Conservation (phyloP, 2,888 invertebrate species). For the Phragmatobia fuliginosa region DNA sequence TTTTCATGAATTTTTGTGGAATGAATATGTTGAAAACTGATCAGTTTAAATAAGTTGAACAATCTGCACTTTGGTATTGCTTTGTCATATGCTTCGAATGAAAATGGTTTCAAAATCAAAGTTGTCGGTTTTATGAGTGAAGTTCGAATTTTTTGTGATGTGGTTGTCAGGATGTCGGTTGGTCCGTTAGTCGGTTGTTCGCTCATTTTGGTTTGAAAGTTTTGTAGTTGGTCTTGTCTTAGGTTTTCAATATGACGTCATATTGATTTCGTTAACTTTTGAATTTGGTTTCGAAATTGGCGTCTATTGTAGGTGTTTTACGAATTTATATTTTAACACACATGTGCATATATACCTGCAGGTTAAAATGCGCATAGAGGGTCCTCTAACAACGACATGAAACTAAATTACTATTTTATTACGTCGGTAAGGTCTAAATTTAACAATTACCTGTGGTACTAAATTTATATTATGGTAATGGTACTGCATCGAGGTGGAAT, state of each 20-base stretch:
- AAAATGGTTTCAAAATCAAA: background rate
- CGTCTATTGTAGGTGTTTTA: background rate
- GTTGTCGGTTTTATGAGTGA: background rate
- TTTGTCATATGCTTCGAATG: background rate
- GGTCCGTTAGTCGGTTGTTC: background rate
- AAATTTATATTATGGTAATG: background rate
- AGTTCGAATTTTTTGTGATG: background rate
- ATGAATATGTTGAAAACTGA: slow-evolving; percentile 22
- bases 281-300: slow-evolving; percentile 9
- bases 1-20: slow-evolving; percentile 7
- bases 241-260: slow-evolving; percentile 26
- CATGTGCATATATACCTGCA: slow-evolving; percentile 3
- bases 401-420: background rate
- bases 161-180: background rate
- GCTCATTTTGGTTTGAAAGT: slow-evolving; percentile 8
- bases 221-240: slow-evolving; percentile 10
- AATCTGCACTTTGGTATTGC: slow-evolving; percentile 7
- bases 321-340: background rate
- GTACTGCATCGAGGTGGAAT: background rate
- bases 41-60: slow-evolving; percentile 16
- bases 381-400: background rate
- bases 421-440: background rate
- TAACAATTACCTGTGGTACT: background rate
- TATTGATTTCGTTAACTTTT: slow-evolving; percentile 7
- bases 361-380: slow-evolving; percentile 8